Evolutionary conservation across 2,113 vertebrate genomes (phyloP), one percentile per base, ranked within the genome.

Genomic region (Tachysurus vachellii): DNA sequence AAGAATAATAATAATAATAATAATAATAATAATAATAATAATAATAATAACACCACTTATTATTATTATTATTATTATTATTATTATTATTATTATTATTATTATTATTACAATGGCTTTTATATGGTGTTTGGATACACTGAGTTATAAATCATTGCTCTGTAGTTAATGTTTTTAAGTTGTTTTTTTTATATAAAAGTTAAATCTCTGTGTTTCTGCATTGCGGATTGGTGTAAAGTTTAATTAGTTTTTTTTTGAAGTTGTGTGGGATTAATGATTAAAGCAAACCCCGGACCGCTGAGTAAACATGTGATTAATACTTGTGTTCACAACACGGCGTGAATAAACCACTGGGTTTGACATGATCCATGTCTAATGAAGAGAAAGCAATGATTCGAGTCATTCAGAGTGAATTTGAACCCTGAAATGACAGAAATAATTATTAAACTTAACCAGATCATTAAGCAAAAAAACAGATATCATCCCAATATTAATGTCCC

Each of bases 311-410:
- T 91, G 87, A 88, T 90, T 83, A 85, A 91, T 88, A 87, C 61
- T 17, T 12, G 59, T 57, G 36, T 82, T 86, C 66, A 62, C 86
- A 70, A 68, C 80, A 75, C 47, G 6, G 62, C 59, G 47, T 61
- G 84, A 81, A 86, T 81, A 84, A 90, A 84, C 81, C 56, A 64
- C 71, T 89, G 59, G 70, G 61, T 59, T 85, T 50, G 61, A 81
- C 28, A n/a, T 89, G 88, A 90, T 90, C 83, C 86, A 62, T 86
- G 83, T 84, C 88, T 90, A 90, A 90, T 89, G 89, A 84, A 71
- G 28, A n/a, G 50, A 66, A 47, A 68, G 75, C 85, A 76, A 79
- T 84, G 86, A 53, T 57, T 66, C 82, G 86, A 36, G 85, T 87
- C 88, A 57, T 80, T 83, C 83, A 28, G 61, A 84, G 81, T 13